Evolutionary conservation across 2,888 invertebrate species (phyloP).

Genomic region (Polyploca ridens): DNA sequence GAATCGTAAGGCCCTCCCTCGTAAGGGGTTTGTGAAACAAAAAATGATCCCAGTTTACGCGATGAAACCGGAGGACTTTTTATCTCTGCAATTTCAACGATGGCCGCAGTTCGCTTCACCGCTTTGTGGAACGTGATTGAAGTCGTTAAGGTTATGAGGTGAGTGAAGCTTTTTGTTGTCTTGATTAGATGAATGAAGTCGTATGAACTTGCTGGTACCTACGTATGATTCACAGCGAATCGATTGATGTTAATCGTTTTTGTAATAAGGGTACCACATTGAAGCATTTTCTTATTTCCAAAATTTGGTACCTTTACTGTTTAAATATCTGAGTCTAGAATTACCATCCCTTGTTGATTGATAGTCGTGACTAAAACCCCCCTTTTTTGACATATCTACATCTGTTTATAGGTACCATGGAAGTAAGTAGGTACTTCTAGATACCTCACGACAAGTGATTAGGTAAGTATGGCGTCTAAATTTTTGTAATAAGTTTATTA

Average conservation of each 20-base stretch:
- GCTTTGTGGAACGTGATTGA: not conserved
- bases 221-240: not conserved
- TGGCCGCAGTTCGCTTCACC: not conserved
- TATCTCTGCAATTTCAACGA: not conserved
- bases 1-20: not conserved
- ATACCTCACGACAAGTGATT: too few relatives aligned
- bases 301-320: too few relatives aligned
- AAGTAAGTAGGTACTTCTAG: too few relatives aligned
- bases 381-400: too few relatives aligned
- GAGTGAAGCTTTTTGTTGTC: not conserved
- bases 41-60: not conserved
- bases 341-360: too few relatives aligned
- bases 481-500: not conserved
- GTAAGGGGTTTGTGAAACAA: conserved; percentile 5
- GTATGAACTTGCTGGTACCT: too few relatives aligned
- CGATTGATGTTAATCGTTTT: not conserved
- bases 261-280: not conserved
- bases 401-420: too few relatives aligned
- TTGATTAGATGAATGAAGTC: not conserved
- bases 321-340: too few relatives aligned
- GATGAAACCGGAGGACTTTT: not conserved
- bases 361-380: too few relatives aligned
- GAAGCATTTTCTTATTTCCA: not conserved
- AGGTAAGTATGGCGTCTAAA: too few relatives aligned
- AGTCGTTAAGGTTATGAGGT: conserved; percentile 1